These are phyloP conservation scores for Drosophila takahashii DNA, from an alignment of 1,140 invertebrate species.

Conservation along the genomic window DNA sequence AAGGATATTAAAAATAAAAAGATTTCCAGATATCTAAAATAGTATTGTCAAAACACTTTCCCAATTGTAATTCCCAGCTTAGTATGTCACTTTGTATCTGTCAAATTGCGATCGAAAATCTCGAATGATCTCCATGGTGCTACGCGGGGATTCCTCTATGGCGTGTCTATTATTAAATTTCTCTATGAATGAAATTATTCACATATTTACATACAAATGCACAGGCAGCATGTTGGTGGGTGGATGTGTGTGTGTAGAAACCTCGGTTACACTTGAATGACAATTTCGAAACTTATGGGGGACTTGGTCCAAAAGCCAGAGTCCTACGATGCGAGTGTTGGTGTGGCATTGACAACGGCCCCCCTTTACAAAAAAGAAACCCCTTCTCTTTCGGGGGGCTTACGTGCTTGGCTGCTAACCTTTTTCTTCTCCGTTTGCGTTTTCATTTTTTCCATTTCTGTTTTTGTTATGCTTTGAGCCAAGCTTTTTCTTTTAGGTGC, in stretches of 20 bases:
- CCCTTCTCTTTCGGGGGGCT: conserved; percentile 51
- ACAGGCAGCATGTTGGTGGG: neutral
- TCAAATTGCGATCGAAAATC: conserved; percentile 2
- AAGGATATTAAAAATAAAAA: too few relatives aligned
- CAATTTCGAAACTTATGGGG: conserved; percentile 49
- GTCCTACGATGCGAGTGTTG: conserved; percentile 36
- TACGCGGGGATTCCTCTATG: conserved; percentile 13
- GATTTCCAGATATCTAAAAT: too few relatives aligned
- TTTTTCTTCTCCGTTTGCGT: conserved; percentile 39
- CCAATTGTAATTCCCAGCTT: neutral
- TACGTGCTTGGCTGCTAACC: conserved; percentile 65
- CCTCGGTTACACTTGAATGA: conserved; percentile 61
- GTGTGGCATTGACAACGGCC: conserved; percentile 60
- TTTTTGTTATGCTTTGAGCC: conserved; percentile 43
- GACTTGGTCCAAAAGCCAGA: conserved; percentile 25
- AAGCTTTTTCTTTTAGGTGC: conserved; percentile 62
- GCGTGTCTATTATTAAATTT: conserved; percentile 65
- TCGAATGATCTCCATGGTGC: conserved; percentile 7
- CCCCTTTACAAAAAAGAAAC: conserved; percentile 17
- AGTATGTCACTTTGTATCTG: neutral
- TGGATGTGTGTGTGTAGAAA: conserved; percentile 14
- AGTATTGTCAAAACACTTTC: neutral
- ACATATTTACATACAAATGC: conserved; percentile 1
- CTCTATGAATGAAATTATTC: conserved; percentile 54
- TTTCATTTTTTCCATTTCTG: conserved; percentile 26